Conservation (phyloP, 2,888 invertebrate genomes). For the Drosophila ezoana region DNA sequence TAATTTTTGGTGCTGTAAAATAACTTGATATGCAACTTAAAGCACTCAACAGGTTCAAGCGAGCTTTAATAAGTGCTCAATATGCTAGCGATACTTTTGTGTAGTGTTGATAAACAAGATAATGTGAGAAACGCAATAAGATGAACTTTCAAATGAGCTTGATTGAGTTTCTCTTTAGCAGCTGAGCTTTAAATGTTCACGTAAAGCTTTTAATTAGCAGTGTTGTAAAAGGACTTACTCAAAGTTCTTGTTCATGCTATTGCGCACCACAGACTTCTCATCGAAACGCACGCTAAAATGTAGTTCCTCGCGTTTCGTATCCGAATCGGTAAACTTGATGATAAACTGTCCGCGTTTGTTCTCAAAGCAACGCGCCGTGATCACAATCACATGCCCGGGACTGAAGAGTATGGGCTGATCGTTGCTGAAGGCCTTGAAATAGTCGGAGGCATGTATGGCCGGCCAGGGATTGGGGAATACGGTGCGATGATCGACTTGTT, state of each 20-base stretch:
- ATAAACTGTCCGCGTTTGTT: slow-evolving; percentile 84
- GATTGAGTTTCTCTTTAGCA: no score
- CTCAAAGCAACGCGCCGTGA: slow-evolving; percentile 83
- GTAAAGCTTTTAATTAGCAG: background rate
- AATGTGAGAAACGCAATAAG: background rate
- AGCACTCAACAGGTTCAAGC: background rate
- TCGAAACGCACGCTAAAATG: slow-evolving; percentile 84
- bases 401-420: slow-evolving; percentile 83
- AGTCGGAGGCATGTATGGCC: slow-evolving; percentile 83
- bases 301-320: slow-evolving; percentile 82
- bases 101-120: no score
- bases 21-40: background rate
- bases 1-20: no score
- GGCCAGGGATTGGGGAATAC: slow-evolving; percentile 84
- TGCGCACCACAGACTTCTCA: slow-evolving; percentile 81
- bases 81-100: no score
- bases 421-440: slow-evolving; percentile 83
- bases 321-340: slow-evolving; percentile 83
- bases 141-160: no score
- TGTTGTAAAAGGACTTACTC: slow-evolving; percentile 74
- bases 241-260: slow-evolving; percentile 82
- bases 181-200: no score
- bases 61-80: no score
- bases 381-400: slow-evolving; percentile 83
- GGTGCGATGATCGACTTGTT: slow-evolving; percentile 84